Evolutionary conservation across 2,888 invertebrate species (phyloP).

Genomic region (Eubasilissa splendida): DNA sequence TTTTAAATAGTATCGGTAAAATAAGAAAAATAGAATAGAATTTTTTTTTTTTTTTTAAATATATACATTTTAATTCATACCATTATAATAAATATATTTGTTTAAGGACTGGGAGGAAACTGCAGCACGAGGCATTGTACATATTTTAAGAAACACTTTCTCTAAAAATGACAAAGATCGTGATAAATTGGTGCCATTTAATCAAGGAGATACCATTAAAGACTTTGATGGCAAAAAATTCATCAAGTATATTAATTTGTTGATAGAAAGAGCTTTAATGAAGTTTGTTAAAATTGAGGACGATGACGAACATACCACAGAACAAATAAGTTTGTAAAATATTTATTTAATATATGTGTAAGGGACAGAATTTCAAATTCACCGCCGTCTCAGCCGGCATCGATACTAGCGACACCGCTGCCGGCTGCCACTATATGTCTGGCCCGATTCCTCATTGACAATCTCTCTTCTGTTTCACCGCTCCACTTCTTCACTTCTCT

Average conservation of each 20-base stretch:
- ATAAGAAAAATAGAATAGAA: too few relatives aligned
- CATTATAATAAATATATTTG: background rate
- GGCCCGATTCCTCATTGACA: too few relatives aligned
- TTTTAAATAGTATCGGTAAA: background rate
- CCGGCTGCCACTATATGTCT: too few relatives aligned
- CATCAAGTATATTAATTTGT: conserved; percentile 50
- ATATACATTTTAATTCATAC: too few relatives aligned
- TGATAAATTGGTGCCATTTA: conserved; percentile 52
- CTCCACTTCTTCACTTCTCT: too few relatives aligned
- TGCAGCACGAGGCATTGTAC: conserved; percentile 31
- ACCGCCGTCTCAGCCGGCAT: too few relatives aligned
- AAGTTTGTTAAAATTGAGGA: conserved; percentile 43
- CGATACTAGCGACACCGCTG: too few relatives aligned
- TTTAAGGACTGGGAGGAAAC: conserved; percentile 57
- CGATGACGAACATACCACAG: background rate
- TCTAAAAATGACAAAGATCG: conserved; percentile 54
- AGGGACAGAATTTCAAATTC: too few relatives aligned
- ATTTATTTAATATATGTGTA: background rate
- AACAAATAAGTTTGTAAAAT: background rate
- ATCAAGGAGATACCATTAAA: conserved; percentile 40
- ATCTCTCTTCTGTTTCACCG: too few relatives aligned
- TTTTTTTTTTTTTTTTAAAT: too few relatives aligned
- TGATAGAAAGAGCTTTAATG: conserved; percentile 48
- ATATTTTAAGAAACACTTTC: conserved; percentile 51
- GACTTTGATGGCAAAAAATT: conserved; percentile 51